phyloP scores from a whole-genome alignment of 1,140 invertebrate genomes.

The Drosophila arawakana region DNA sequence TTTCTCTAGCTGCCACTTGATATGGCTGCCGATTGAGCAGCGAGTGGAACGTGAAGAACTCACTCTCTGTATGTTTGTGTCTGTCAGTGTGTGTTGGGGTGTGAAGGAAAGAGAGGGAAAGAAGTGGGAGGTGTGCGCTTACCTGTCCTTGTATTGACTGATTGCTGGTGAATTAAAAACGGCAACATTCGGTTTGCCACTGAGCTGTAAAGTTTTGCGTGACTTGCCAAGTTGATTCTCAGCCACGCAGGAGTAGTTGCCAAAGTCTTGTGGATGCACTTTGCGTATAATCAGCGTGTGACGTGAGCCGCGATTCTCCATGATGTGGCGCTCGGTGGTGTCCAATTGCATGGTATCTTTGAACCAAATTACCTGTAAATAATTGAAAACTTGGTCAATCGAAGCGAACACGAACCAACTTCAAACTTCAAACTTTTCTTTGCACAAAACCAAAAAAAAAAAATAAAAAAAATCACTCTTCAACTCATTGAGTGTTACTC shows the following conservation, averaged over 20 bases:
- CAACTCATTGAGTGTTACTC: conserved; percentile 47
- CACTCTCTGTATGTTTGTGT: neutral
- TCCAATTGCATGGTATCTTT: conserved; percentile 89
- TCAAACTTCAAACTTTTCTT: conserved; percentile 24
- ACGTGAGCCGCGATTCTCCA: conserved; percentile 87
- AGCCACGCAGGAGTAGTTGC: conserved; percentile 89
- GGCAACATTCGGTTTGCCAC: conserved; percentile 88
- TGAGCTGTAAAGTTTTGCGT: conserved; percentile 87
- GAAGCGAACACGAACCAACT: conserved; percentile 51
- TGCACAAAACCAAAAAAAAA: no score
- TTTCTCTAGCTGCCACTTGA: conserved; percentile 20
- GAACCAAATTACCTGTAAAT: conserved; percentile 88
- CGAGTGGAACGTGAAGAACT: conserved; percentile 22
- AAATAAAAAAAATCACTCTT: neutral
- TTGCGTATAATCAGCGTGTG: conserved; percentile 89
- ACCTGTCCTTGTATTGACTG: conserved; percentile 87
- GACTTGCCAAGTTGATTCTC: conserved; percentile 88
- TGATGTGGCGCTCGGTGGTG: conserved; percentile 87
- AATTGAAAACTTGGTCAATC: conserved; percentile 82
- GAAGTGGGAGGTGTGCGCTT: conserved; percentile 35
- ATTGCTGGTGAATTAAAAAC: conserved; percentile 87
- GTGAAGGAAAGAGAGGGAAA: neutral
- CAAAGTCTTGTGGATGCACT: conserved; percentile 88
- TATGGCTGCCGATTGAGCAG: conserved; percentile 38
- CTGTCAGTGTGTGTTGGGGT: neutral